Percentiles rank a stretch among this genome's conserved stretches.
Conservation (phyloP, 2,888 invertebrate genomes). For the Ormyrus pomaceus region DNA sequence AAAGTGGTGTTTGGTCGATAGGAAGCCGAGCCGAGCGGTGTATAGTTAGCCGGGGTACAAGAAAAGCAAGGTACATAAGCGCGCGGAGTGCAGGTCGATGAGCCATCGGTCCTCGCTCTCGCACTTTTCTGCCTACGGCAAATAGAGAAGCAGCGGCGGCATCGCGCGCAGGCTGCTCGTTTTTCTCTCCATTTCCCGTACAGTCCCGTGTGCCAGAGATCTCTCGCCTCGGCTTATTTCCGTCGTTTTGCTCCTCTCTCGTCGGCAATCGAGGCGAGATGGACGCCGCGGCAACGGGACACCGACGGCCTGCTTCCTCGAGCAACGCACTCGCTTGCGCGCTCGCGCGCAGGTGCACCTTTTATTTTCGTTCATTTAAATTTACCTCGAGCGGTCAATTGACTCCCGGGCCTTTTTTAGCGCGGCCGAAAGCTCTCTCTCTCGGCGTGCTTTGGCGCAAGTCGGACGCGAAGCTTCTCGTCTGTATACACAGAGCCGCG, state of each 20-base stretch:
- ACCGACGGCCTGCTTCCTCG: neutral
- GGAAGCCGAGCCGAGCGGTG: no score
- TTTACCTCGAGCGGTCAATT: constrained; percentile 7
- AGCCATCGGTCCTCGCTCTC: neutral
- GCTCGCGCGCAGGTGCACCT: neutral
- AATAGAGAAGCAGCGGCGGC: neutral
- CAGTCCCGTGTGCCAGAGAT: neutral
- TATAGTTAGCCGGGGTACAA: no score
- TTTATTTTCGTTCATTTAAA: constrained; percentile 43
- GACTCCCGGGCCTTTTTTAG: neutral
- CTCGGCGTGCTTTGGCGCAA: neutral
- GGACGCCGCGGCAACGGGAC: neutral
- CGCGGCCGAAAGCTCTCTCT: neutral
- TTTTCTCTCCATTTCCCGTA: constrained; percentile 18
- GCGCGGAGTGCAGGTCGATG: neutral
- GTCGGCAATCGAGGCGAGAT: neutral
- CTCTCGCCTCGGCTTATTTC: neutral
- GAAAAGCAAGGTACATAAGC: no score
- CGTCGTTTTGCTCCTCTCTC: constrained; percentile 19
- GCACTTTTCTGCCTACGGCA: neutral
- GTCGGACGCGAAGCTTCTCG: neutral
- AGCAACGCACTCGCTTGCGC: neutral
- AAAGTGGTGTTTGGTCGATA: no score
- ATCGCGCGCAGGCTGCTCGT: neutral
- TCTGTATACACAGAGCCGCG: neutral